Conservation (phyloP, 2,888 invertebrate species). For the Geophilus truncorum region DNA sequence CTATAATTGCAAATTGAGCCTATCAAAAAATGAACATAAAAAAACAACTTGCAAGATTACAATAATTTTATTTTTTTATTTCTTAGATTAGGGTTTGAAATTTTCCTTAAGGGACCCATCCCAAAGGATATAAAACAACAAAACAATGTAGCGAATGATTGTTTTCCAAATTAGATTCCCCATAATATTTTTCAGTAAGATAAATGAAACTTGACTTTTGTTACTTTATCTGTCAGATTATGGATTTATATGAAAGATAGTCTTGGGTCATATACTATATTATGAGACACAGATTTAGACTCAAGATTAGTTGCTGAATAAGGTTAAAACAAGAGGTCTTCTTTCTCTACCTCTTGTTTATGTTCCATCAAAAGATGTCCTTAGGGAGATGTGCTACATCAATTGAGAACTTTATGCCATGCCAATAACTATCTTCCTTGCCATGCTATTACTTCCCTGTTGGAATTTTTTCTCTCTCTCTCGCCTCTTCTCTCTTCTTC, state of each 20-base stretch:
- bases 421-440: conserved; percentile 19
- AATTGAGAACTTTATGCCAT: conserved; percentile 13
- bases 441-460: not conserved
- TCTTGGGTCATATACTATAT: not conserved
- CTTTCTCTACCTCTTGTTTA: not conserved
- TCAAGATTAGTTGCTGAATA: not conserved
- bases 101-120: no score
- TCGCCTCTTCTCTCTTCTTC: not conserved
- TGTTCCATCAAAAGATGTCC: not conserved
- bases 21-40: no score
- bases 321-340: conserved; percentile 1
- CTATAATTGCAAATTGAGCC: no score
- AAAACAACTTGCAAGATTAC: no score
- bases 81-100: no score
- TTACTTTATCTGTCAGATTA: not conserved
- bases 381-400: conserved; percentile 17
- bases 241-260: not conserved
- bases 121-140: no score
- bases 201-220: not conserved
- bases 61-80: no score
- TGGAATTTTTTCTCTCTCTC: not conserved
- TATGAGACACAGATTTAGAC: not conserved
- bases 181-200: not conserved
- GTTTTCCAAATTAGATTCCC: not conserved
- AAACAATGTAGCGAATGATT: not conserved